These are phyloP conservation scores for Tiliacea aurago DNA, from an alignment of 2,888 invertebrate species.

Conservation along the genomic window DNA sequence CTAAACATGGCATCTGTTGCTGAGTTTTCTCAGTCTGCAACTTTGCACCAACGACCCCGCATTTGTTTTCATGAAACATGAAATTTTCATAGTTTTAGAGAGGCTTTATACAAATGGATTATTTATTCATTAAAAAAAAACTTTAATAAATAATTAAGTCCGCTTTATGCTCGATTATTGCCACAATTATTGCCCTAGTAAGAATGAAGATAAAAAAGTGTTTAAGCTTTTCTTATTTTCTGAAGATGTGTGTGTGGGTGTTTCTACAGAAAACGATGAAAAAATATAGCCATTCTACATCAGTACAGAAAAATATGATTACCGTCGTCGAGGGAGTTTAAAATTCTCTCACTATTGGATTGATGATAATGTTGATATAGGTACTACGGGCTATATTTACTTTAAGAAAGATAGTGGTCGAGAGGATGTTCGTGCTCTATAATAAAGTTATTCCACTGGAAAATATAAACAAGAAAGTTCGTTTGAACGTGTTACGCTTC, in stretches of 20 bases:
- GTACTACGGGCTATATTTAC: constrained; percentile 22
- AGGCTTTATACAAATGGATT: neutral
- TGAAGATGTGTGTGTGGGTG: neutral
- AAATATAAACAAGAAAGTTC: constrained; percentile 9
- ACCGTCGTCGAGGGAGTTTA: neutral
- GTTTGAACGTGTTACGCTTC: constrained; percentile 2
- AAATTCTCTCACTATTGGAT: neutral
- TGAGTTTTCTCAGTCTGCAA: constrained; percentile 37
- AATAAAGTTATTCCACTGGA: constrained; percentile 19
- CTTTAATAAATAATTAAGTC: neutral
- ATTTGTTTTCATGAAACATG: constrained; percentile 16
- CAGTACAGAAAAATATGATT: neutral
- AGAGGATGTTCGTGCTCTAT: constrained; percentile 5
- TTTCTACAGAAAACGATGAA: neutral
- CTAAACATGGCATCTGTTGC: constrained; percentile 58
- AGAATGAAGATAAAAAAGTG: neutral
- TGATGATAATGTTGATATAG: constrained; percentile 13
- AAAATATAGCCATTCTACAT: neutral
- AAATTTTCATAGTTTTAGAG: constrained; percentile 17
- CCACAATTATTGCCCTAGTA: neutral
- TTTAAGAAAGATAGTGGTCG: neutral
- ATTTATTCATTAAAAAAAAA: neutral
- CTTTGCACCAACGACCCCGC: constrained; percentile 23
- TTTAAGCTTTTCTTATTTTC: neutral
- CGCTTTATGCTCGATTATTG: neutral